These are phyloP conservation scores for Embiotoca jacksoni DNA, from an alignment of 2,113 vertebrate genomes.

Conservation along the genomic window DNA sequence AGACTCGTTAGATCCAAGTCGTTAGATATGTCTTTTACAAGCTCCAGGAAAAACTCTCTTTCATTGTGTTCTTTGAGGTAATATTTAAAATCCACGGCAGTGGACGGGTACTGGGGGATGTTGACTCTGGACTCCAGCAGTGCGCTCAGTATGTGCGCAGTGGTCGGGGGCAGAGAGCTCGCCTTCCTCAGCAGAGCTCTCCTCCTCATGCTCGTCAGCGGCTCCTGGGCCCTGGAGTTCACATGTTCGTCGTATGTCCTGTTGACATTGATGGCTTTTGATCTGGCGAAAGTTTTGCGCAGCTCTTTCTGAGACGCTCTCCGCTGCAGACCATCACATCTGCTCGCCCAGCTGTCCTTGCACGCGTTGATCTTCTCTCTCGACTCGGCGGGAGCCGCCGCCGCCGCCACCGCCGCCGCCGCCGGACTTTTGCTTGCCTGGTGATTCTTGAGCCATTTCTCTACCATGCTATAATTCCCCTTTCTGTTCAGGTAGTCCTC, in stretches of 20 bases:
- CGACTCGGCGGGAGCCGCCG: slow-evolving; percentile 57
- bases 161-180: slow-evolving; percentile 95
- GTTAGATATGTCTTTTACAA: slow-evolving; percentile 99
- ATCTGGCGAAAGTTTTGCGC: slow-evolving; percentile 95
- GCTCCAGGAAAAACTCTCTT: slow-evolving; percentile 96
- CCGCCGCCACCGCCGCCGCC: slow-evolving; percentile 46
- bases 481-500: slow-evolving; percentile 93
- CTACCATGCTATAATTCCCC: slow-evolving; percentile 90
- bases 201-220: slow-evolving; percentile 92
- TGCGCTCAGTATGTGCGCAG: slow-evolving; percentile 96
- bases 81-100: slow-evolving; percentile 96
- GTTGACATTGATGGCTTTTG: slow-evolving; percentile 94
- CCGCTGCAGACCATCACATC: slow-evolving; percentile 86
- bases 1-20: slow-evolving; percentile 96
- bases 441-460: slow-evolving; percentile 93
- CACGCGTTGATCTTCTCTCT: slow-evolving; percentile 74
- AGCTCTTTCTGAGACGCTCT: slow-evolving; percentile 95
- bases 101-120: slow-evolving; percentile 96
- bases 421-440: slow-evolving; percentile 76
- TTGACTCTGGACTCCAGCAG: slow-evolving; percentile 97
- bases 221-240: slow-evolving; percentile 92
- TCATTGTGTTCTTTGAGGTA: slow-evolving; percentile 95
- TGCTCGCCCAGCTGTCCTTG: slow-evolving; percentile 85
- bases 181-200: slow-evolving; percentile 95
- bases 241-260: slow-evolving; percentile 97